These are phyloP conservation scores for Lithodes maja DNA, from an alignment of 2,888 invertebrate species.

Conservation along the genomic window DNA sequence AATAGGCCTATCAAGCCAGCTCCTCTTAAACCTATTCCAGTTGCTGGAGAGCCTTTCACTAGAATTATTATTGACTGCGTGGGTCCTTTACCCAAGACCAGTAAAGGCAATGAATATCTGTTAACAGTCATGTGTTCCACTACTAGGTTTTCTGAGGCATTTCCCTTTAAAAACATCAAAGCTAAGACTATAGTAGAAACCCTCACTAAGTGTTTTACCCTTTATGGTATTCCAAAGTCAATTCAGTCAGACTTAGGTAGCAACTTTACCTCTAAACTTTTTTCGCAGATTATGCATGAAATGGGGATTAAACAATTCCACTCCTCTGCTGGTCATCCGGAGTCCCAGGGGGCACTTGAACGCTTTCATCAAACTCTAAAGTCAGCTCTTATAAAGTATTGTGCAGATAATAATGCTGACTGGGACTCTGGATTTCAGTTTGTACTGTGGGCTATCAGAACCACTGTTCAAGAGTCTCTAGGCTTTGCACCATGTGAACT, in stretches of 20 bases:
- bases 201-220: slow-evolving; percentile 20
- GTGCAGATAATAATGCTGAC: background rate
- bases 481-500: background rate
- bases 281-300: background rate
- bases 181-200: background rate
- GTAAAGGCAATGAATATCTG: slow-evolving; percentile 16
- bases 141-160: slow-evolving; percentile 30
- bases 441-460: slow-evolving; percentile 12
- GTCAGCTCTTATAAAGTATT: background rate
- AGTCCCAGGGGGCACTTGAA: slow-evolving; percentile 9
- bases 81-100: slow-evolving; percentile 16
- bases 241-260: slow-evolving; percentile 12
- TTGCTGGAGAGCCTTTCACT: slow-evolving; percentile 12
- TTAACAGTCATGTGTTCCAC: slow-evolving; percentile 26
- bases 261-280: slow-evolving; percentile 27
- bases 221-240: background rate
- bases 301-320: background rate
- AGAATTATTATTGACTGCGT: slow-evolving; percentile 8
- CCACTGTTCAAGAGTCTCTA: slow-evolving; percentile 2
- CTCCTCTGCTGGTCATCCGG: background rate
- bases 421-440: slow-evolving; percentile 12
- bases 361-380: slow-evolving; percentile 12
- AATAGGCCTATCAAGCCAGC: slow-evolving; percentile 1
- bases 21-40: slow-evolving; percentile 14
- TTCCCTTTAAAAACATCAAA: slow-evolving; percentile 8